phyloP scores from a whole-genome alignment of 2,113 vertebrate genomes.

The Saiga tatarica region DNA sequence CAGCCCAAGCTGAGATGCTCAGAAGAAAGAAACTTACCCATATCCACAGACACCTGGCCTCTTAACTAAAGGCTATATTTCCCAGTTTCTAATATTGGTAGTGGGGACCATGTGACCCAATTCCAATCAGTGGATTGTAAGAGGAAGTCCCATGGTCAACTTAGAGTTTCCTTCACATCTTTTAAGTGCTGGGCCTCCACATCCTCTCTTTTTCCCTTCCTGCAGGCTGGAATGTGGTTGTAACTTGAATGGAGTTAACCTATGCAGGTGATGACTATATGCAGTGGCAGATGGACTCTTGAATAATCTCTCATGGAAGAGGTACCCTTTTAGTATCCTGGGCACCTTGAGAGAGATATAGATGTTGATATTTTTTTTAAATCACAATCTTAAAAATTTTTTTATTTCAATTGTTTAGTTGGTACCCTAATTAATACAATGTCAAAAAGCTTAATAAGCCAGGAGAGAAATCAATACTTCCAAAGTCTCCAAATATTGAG shows the following conservation, averaged over 20 bases:
- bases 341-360: neutral
- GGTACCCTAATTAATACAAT: neutral
- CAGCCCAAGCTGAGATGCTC: neutral
- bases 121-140: neutral
- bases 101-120: neutral
- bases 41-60: neutral
- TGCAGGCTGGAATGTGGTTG: neutral
- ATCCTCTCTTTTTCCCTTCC: neutral
- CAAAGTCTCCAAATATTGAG: neutral
- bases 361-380: neutral
- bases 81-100: neutral
- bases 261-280: neutral
- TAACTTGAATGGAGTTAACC: neutral
- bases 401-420: neutral
- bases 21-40: neutral
- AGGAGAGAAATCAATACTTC: neutral
- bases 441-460: neutral
- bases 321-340: neutral
- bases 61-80: neutral
- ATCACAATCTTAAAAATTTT: neutral
- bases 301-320: neutral
- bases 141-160: neutral
- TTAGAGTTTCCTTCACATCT: neutral
- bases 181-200: neutral
- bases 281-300: rapidly evolving